Percentiles rank a stretch among this genome's conserved stretches.
These are phyloP conservation scores for Manis javanica DNA, from an alignment of 2,797 vertebrate species.

Conservation along the genomic window DNA sequence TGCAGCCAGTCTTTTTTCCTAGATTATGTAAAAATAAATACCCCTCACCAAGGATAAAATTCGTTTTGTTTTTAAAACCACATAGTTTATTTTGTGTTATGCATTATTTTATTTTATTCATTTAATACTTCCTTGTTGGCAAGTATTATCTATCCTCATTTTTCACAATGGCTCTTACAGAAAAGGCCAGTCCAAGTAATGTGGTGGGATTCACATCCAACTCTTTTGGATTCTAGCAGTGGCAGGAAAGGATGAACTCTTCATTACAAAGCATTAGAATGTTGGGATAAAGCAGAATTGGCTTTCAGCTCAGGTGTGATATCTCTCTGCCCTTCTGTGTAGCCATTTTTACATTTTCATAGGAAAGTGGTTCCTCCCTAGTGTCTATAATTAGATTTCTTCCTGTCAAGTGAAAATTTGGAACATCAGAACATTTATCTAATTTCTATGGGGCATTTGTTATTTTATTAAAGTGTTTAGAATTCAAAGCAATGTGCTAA, in stretches of 20 bases:
- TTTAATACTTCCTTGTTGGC: neutral
- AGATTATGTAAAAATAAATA: conserved; percentile 18
- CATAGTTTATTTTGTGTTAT: neutral
- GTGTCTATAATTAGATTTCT: conserved; percentile 57
- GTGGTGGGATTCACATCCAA: neutral
- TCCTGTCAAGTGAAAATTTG: conserved; percentile 42
- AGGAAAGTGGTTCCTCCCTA: neutral
- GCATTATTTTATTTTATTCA: neutral
- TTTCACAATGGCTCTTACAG: neutral
- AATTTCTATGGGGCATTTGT: conserved; percentile 43
- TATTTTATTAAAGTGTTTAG: conserved; percentile 61
- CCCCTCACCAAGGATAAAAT: neutral
- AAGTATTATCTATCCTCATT: neutral
- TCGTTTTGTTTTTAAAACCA: neutral
- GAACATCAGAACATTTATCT: neutral
- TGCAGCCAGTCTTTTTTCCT: neutral
- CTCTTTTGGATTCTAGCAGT: neutral
- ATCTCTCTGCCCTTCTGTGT: neutral
- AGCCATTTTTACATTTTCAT: neutral
- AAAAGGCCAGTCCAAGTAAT: neutral
- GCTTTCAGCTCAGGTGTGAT: neutral
- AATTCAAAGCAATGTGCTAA: conserved; percentile 41
- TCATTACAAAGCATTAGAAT: neutral
- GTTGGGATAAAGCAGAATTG: neutral
- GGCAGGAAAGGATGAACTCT: neutral